Evolutionary conservation across 2,888 invertebrate species (phyloP).

Genomic region (Acronicta leporina): DNA sequence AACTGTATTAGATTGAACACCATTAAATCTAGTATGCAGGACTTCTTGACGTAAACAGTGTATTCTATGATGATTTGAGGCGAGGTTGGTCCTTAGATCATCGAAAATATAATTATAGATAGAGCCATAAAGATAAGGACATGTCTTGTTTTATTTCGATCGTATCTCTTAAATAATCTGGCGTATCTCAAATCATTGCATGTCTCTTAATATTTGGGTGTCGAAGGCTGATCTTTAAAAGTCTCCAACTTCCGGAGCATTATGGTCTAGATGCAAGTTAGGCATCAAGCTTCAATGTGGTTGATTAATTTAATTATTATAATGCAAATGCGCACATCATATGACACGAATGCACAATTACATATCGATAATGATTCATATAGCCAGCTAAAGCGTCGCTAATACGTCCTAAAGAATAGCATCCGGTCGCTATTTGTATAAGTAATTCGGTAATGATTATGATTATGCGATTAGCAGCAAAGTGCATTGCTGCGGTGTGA

Average conservation of each 20-base stretch:
- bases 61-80: too few species aligned
- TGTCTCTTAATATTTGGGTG: slow-evolving; percentile 12
- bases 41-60: too few species aligned
- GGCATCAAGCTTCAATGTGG: slow-evolving; percentile 45
- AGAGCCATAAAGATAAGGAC: too few species aligned
- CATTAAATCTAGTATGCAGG: too few species aligned
- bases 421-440: slow-evolving; percentile 34
- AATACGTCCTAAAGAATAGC: slow-evolving; percentile 36
- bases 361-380: slow-evolving; percentile 41
- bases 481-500: slow-evolving; percentile 34
- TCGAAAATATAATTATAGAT: too few species aligned
- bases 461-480: slow-evolving; percentile 28
- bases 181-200: slow-evolving; percentile 12
- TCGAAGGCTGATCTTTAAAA: slow-evolving; percentile 47
- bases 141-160: background rate
- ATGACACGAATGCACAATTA: slow-evolving; percentile 52
- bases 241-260: slow-evolving; percentile 46
- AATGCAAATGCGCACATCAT: slow-evolving; percentile 43
- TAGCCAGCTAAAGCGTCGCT: slow-evolving; percentile 21
- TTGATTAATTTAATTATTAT: slow-evolving; percentile 51
- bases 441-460: slow-evolving; percentile 24
- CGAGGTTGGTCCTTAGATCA: too few species aligned
- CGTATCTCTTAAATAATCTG: background rate
- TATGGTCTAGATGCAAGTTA: slow-evolving; percentile 50
- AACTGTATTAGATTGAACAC: too few species aligned